Conservation (phyloP, 2,113 vertebrate genomes). For the Aspiorhynchus laticeps region DNA sequence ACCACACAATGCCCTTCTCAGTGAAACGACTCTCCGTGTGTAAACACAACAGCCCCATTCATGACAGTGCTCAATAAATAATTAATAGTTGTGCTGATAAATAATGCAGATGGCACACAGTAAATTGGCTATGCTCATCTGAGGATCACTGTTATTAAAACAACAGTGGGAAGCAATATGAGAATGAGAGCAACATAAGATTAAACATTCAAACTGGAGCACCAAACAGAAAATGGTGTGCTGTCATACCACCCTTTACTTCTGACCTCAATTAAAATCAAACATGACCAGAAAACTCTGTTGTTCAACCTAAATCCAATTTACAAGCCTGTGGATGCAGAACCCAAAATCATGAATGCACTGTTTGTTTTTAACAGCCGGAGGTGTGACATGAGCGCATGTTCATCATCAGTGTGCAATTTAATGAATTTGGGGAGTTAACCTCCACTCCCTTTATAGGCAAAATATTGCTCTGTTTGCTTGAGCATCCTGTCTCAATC, state of each 20-base stretch:
- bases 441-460: conserved; percentile 1
- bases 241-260: background rate
- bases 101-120: conserved; percentile 39
- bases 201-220: background rate
- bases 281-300: background rate
- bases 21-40: conserved; percentile 1
- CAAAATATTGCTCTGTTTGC: background rate
- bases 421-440: background rate
- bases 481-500: background rate
- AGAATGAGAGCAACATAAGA: conserved; percentile 4
- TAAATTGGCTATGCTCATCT: conserved; percentile 18
- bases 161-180: background rate
- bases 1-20: conserved; percentile 30
- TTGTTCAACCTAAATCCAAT: conserved; percentile 27
- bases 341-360: conserved; percentile 14
- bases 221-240: background rate
- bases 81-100: conserved; percentile 35
- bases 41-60: conserved; percentile 35
- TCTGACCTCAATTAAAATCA: background rate
- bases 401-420: conserved; percentile 11
- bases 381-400: conserved; percentile 8
- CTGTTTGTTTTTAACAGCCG: conserved; percentile 40
- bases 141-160: background rate
- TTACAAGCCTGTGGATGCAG: conserved; percentile 6
- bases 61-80: conserved; percentile 45